Evolutionary conservation across 2,888 invertebrate genomes (phyloP).

Genomic region (Venusia cambrica): DNA sequence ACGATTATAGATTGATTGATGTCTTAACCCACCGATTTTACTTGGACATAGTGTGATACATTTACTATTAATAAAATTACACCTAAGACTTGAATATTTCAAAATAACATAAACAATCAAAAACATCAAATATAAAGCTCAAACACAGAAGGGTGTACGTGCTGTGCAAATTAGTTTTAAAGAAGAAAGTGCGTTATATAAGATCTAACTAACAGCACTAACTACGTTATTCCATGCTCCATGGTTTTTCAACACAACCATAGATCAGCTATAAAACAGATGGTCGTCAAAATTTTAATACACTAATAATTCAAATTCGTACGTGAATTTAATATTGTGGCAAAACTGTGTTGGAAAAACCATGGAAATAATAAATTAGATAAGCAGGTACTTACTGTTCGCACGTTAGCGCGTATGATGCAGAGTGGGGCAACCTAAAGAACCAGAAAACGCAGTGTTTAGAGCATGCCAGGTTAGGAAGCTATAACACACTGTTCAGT

Average conservation of each 20-base stretch:
- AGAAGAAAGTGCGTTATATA: slow-evolving; percentile 20
- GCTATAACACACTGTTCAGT: slow-evolving; percentile 49
- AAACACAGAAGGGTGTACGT: slow-evolving; percentile 33
- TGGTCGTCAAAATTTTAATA: slow-evolving; percentile 7
- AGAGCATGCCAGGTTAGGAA: slow-evolving; percentile 78
- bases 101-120: slow-evolving; percentile 12
- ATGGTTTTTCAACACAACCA: slow-evolving; percentile 27
- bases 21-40: too few relatives aligned
- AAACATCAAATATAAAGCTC: slow-evolving; percentile 21
- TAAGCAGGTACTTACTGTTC: slow-evolving; percentile 83
- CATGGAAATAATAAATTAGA: slow-evolving; percentile 45
- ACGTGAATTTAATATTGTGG: not conserved
- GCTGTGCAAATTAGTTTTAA: slow-evolving; percentile 37
- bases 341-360: slow-evolving; percentile 36
- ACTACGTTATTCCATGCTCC: slow-evolving; percentile 23
- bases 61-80: not conserved
- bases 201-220: slow-evolving; percentile 15
- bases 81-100: not conserved
- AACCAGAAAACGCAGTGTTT: slow-evolving; percentile 74
- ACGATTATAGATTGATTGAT: too few relatives aligned
- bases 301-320: not conserved
- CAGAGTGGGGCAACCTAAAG: slow-evolving; percentile 82
- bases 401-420: slow-evolving; percentile 83
- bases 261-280: slow-evolving; percentile 19
- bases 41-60: not conserved